Evolutionary conservation across 2,113 vertebrate species (phyloP), one percentile per base, ranked within the genome.

Genomic region (Hemicordylus capensis): DNA sequence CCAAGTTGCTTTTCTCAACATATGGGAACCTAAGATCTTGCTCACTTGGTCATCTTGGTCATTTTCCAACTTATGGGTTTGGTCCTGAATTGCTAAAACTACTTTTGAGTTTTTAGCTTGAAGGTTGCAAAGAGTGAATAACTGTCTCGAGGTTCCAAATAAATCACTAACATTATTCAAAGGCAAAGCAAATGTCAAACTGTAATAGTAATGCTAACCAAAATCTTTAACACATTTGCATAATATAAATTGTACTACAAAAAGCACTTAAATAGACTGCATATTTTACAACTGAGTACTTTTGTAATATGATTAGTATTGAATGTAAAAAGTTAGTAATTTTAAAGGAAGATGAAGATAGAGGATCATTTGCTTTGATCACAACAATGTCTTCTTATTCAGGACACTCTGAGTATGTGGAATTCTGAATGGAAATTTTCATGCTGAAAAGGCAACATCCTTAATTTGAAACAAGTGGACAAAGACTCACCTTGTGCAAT

Each of bases 391-490:
- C 51, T 39, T 76, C 82, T 48, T 42, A 89, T 42, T 51, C 88
- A 88, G 63, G 10, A n/a, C 63, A 87, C 75, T 89, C 88, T 89
- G 87, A 88, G 73, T 63, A 90, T 75, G 73, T 84, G 85, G 61
- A 84, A 89, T 1, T 10, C 20, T 81, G 37, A 42, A 80, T 54
- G 76, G 76, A 81, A 86, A 1, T 88, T 90, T 91, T 87, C 88
- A 79, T 51, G 63, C 73, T 39, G 15, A 89, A 78, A 31, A 76
- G 83, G 11, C 20, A 34, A 17, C 54, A 74, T 1, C 15, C 31
- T 88, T 58, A 83, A 79, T 39, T 85, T 61, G 56, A 89, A 88
- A 88, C 82, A 87, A 87, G 87, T 88, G 83, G 84, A 87, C 81
- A 46, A 85, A 88, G 46, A 82, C 89, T 83, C 3, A 51, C 54